Evolutionary conservation across 2,113 vertebrate genomes (phyloP).

Genomic region (Eidolon helvum): DNA sequence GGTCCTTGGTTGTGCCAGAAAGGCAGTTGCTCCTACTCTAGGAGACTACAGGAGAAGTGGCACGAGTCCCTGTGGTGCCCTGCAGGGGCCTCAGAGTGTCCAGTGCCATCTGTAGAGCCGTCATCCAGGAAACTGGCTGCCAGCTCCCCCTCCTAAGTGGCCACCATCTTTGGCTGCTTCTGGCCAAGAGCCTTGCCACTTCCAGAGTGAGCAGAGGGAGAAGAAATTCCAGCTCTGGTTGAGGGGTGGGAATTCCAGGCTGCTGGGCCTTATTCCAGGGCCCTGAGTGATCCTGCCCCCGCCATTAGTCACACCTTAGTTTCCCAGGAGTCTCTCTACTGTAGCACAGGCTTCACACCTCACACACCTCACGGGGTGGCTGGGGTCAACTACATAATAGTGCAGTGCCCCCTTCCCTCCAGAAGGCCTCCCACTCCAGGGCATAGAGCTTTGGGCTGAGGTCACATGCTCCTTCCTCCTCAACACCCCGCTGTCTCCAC

Average conservation of each 20-base stretch:
- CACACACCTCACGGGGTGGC: too few relatives aligned
- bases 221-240: not conserved
- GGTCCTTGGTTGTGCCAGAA: not conserved
- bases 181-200: not conserved
- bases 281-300: not conserved
- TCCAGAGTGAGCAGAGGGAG: not conserved
- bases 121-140: not conserved
- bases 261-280: not conserved
- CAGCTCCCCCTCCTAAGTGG: not conserved
- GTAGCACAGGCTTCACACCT: accelerated
- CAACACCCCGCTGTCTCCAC: not conserved
- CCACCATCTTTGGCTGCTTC: not conserved
- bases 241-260: not conserved
- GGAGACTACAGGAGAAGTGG: not conserved
- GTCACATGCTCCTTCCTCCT: not conserved
- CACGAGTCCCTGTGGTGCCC: not conserved
- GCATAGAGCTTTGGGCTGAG: not conserved
- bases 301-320: accelerated
- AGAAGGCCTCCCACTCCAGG: not conserved
- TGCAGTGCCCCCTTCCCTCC: not conserved
- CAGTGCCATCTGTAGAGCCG: not conserved
- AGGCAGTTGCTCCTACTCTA: not conserved
- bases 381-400: too few relatives aligned
- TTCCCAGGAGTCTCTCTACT: not conserved
- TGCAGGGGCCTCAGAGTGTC: not conserved